Evolutionary conservation across 2,888 invertebrate genomes (phyloP).

Genomic region (Dasypogon diadema): DNA sequence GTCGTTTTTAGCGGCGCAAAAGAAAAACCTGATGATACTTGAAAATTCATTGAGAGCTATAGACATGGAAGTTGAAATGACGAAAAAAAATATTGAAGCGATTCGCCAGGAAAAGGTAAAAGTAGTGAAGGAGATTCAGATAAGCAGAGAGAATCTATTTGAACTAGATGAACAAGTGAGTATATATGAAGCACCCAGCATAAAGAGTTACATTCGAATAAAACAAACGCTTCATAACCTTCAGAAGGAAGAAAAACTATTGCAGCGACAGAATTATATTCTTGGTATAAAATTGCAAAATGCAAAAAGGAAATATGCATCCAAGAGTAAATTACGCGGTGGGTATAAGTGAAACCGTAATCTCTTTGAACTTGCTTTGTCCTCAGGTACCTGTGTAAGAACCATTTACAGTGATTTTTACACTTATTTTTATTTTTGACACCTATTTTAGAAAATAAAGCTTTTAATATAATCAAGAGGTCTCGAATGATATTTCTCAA

Average conservation of each 20-base stretch:
- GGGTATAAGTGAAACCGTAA: too few species aligned
- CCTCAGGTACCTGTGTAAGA: too few species aligned
- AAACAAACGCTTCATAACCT: background rate
- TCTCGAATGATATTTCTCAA: too few species aligned
- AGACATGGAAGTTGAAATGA: background rate
- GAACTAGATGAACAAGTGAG: background rate
- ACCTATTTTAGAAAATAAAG: too few species aligned
- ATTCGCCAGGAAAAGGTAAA: background rate
- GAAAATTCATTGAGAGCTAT: background rate
- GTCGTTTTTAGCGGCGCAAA: background rate
- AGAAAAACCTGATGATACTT: background rate
- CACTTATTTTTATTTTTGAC: too few species aligned
- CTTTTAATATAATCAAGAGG: too few species aligned
- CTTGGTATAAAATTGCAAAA: background rate
- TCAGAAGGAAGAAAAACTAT: background rate
- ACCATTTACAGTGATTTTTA: too few species aligned
- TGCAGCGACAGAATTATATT: background rate
- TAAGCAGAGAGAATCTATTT: background rate
- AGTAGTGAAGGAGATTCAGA: background rate
- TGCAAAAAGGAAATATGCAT: too few species aligned
- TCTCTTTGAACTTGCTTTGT: too few species aligned
- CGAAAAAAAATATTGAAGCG: background rate
- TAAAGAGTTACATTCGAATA: background rate
- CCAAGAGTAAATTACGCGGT: too few species aligned
- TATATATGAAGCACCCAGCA: background rate